Base-by-base conservation (phyloP, 2,888 invertebrate species). In the Branchinecta sandiegonensis region DNA sequence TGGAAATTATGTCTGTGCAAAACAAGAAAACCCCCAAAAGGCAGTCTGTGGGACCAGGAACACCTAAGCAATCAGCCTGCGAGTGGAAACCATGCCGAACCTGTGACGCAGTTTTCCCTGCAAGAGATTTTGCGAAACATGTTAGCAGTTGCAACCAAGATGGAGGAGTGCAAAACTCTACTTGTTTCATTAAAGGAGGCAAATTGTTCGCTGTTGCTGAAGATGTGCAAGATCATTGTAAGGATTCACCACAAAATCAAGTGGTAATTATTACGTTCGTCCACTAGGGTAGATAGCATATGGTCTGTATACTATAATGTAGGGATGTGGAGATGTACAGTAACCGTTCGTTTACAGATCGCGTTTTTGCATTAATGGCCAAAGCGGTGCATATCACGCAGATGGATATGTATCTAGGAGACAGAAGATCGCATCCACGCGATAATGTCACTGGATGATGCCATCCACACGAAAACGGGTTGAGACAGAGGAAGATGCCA, bases 81-180 rank as follows among this genome's bases (percentile, higher is more conserved):
- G 69, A 70, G 9, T 69, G 69, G 69, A 69, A 69, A 65, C 37
- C 46, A n/a, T 69, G 69, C 46, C n/a, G 50, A 11, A n/a, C 48
- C 8, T 69, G 69, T 65, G 48, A 37, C 37, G 37, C 65, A 17
- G 2, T 23, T 8, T 56, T 56, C 63, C n/a, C 23, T 56, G 23
- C 14, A 17, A n/a, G 23, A 10, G 63, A 56, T 56, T 56, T 56
- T 23, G 14, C 63, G 8, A 56, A 56, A 23, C 63, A 56, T 56
- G 23, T 23, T 9, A 37, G 37, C 37, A 56, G 14, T 56, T 56
- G 63, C 10, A 56, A 9, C 63, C 63, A 23, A 9, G 23, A 56
- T 10, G 11, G 23, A 10, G 63, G 23, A 17, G 14, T 56, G n/a
- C n/a, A 56, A 8, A 17, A 56, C 23, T n/a, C n/a, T 17, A 10